Percentiles rank a stretch among this genome's conserved stretches.
phyloP scores from a whole-genome alignment of 2,888 invertebrate species.

The Drosophila mimetica region DNA sequence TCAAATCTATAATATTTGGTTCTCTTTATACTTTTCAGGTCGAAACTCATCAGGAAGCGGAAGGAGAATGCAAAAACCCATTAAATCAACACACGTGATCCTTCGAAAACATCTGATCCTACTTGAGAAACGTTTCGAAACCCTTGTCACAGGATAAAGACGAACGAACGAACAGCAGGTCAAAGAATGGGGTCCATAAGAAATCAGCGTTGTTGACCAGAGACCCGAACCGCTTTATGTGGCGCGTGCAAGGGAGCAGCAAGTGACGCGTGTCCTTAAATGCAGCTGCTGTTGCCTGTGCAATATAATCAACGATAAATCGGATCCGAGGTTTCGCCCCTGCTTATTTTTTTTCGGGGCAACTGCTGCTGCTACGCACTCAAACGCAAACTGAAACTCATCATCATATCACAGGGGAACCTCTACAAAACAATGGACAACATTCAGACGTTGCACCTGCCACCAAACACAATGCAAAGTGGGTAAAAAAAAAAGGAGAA shows the following conservation, averaged over 20 bases:
- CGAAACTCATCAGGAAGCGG: slow-evolving; percentile 11
- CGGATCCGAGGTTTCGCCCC: slow-evolving; percentile 53
- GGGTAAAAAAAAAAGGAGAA: slow-evolving; percentile 1
- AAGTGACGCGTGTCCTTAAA: slow-evolving; percentile 65
- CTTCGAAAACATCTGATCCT: slow-evolving; percentile 32
- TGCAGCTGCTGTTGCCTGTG: slow-evolving; percentile 19
- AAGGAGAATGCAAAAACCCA: slow-evolving; percentile 17
- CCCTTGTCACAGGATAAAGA: slow-evolving; percentile 46
- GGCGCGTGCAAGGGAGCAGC: slow-evolving; percentile 41
- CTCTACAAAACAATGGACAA: slow-evolving; percentile 18
- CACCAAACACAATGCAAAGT: slow-evolving; percentile 36
- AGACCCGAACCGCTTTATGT: neutral
- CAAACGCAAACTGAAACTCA: neutral
- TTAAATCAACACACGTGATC: slow-evolving; percentile 38
- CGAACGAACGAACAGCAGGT: no score
- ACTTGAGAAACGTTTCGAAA: slow-evolving; percentile 23
- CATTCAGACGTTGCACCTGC: slow-evolving; percentile 65
- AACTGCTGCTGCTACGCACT: slow-evolving; percentile 11
- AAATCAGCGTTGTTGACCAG: slow-evolving; percentile 50
- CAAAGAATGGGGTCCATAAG: slow-evolving; percentile 3
- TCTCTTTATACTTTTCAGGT: no score
- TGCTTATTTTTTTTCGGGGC: slow-evolving; percentile 9
- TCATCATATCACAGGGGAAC: slow-evolving; percentile 1
- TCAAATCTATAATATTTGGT: no score
- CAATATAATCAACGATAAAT: slow-evolving; percentile 48